A percentile compares a stretch with the other conserved stretches of the same genome.
These are phyloP conservation scores for Ichneumoninae sp. DNA, from an alignment of 2,888 invertebrate genomes.

Conservation along the genomic window DNA sequence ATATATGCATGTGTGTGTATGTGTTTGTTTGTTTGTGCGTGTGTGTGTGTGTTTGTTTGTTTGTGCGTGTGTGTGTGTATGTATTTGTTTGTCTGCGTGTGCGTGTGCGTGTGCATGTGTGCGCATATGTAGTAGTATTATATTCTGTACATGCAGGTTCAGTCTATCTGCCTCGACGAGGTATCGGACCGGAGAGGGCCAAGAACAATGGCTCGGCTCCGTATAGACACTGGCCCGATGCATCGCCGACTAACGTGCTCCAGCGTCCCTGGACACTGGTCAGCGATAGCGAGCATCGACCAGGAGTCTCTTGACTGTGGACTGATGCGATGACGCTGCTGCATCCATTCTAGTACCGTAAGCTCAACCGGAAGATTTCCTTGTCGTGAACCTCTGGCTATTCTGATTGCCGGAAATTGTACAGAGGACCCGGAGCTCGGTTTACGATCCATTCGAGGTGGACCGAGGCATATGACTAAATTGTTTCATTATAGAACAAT, in stretches of 20 bases:
- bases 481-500: not conserved
- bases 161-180: conserved; percentile 56
- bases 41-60: too few relatives aligned
- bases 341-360: conserved; percentile 40
- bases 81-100: too few relatives aligned
- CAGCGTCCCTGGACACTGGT: conserved; percentile 40
- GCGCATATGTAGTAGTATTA: not conserved
- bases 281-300: conserved; percentile 43
- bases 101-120: too few relatives aligned
- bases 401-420: conserved; percentile 42
- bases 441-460: not conserved
- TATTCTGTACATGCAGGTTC: conserved; percentile 26
- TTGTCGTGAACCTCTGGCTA: conserved; percentile 24
- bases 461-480: not conserved
- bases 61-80: too few relatives aligned
- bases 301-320: conserved; percentile 33
- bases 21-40: too few relatives aligned
- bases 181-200: conserved; percentile 61
- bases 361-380: conserved; percentile 60
- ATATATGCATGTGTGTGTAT: not conserved
- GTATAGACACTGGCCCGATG: conserved; percentile 54
- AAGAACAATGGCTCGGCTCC: conserved; percentile 62
- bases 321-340: conserved; percentile 50
- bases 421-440: not conserved
- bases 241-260: conserved; percentile 53